Base-by-base conservation (phyloP, 2,113 vertebrate species). In the Sciurus niger region DNA sequence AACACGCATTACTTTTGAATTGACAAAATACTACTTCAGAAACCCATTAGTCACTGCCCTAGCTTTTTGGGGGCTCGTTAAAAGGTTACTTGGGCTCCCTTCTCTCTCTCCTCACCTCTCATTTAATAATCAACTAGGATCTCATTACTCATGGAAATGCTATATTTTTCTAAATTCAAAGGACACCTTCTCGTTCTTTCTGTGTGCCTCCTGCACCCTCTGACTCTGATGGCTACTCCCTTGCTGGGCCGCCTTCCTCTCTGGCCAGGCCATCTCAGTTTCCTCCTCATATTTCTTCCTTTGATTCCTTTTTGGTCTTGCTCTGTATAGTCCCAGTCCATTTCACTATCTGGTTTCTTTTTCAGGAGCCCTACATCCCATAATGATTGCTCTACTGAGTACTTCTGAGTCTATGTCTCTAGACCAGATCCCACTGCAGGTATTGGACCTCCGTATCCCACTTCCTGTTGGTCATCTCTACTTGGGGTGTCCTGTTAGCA, bases 161-260 rank as follows among this genome's bases (percentile, higher is more conserved):
- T 94, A 72, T 28, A 14, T 28, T 51, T 78, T 84, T 94, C 77
- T 94, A 63, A 79, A 65, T 84, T 83, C 51, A 32, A 92, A 90
- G 48, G 89, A 24, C 67, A n/a, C 43, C 48, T 9, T 87, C 65
- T 6, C 12, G 72, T 51, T 68, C 58, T 90, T 92, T 65, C 6
- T 28, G 1, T n/a, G 77, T 78, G 10, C 58, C 32, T 68, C 55
- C 22, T 2, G 92, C 40, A 84, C 70, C 80, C 60, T 17, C 8
- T 17, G 73, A 63, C 22, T 2, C 51, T 55, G 43, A 1, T 53
- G 87, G 86, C 48, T n/a, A 67, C 70, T 22, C 18, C 76, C 74
- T 73, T 28, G 40, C 16, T 20, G 55, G 79, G 46, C 68, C 28
- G 67, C n/a, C 77, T 74, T 95, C 53, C 78, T 90, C 76, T 89